Conservation (phyloP, 2,888 invertebrate species). For the Apamea crenata region DNA sequence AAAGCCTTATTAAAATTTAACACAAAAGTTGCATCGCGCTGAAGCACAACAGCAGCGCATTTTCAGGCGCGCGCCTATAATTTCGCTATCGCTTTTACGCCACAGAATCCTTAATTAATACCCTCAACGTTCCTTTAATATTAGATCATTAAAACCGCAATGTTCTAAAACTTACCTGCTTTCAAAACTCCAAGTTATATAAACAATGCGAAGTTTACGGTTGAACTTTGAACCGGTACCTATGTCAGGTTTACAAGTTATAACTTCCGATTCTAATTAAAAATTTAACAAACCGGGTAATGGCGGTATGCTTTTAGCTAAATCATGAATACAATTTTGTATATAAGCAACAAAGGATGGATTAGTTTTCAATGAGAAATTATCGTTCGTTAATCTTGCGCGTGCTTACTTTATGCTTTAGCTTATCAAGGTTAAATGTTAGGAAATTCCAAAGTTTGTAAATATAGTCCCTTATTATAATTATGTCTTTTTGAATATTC, state of each 20-base stretch:
- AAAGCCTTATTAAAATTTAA: conserved; percentile 66
- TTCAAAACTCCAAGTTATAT: conserved; percentile 86
- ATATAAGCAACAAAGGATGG: conserved; percentile 57
- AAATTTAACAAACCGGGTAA: conserved; percentile 86
- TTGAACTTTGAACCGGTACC: conserved; percentile 85
- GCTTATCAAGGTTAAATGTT: conserved; percentile 17
- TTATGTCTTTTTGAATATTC: neutral
- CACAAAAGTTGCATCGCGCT: conserved; percentile 65
- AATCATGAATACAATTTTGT: conserved; percentile 75
- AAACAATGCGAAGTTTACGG: conserved; percentile 88
- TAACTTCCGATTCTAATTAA: conserved; percentile 87
- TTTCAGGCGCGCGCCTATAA: conserved; percentile 74
- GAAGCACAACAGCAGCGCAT: conserved; percentile 45
- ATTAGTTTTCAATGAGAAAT: conserved; percentile 48
- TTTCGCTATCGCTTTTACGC: conserved; percentile 84
- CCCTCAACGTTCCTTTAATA: conserved; percentile 88
- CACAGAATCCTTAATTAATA: conserved; percentile 88
- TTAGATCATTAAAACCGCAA: conserved; percentile 90
- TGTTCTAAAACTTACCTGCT: conserved; percentile 89
- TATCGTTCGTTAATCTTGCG: conserved; percentile 20
- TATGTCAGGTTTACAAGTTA: conserved; percentile 86
- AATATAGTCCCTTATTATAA: neutral
- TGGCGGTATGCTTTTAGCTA: conserved; percentile 74
- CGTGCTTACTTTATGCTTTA: conserved; percentile 18
- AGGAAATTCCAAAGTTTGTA: conserved; percentile 10